Conservation (phyloP, 1,140 invertebrate species). For the Pogonomyrmex californicus region DNA sequence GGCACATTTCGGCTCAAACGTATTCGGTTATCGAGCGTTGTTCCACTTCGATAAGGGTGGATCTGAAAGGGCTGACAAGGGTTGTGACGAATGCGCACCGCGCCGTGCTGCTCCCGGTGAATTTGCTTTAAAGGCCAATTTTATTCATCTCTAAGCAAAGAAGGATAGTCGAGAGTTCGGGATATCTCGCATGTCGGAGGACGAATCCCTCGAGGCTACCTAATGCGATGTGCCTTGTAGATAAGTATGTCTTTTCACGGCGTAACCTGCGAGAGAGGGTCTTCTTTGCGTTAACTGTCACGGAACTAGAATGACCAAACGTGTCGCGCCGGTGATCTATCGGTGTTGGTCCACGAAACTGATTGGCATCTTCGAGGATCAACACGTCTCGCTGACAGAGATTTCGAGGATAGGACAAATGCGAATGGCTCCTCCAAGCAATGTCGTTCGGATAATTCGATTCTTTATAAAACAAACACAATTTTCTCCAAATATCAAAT, state of each 20-base stretch:
- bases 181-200: conserved; percentile 49
- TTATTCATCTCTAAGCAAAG: conserved; percentile 63
- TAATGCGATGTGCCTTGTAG: conserved; percentile 57
- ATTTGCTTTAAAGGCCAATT: conserved; percentile 66
- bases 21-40: conserved; percentile 70
- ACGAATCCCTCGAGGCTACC: conserved; percentile 62
- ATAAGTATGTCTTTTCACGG: conserved; percentile 53
- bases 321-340: conserved; percentile 56
- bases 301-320: conserved; percentile 46
- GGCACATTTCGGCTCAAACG: conserved; percentile 31
- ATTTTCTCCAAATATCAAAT: not conserved
- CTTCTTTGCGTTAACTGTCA: conserved; percentile 59
- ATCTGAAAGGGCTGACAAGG: conserved; percentile 66
- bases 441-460: conserved; percentile 13
- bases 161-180: conserved; percentile 52
- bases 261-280: conserved; percentile 48
- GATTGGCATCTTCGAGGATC: conserved; percentile 60
- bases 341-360: conserved; percentile 39
- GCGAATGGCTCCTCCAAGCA: not conserved
- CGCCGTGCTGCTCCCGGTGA: conserved; percentile 28
- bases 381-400: conserved; percentile 39
- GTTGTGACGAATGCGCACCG: conserved; percentile 58
- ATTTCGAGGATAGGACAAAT: conserved; percentile 17
- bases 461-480: not conserved
- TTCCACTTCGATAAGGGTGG: conserved; percentile 65